These are phyloP conservation scores for Pseudochirops corinnae DNA, from an alignment of 2,797 vertebrate genomes.

Conservation along the genomic window DNA sequence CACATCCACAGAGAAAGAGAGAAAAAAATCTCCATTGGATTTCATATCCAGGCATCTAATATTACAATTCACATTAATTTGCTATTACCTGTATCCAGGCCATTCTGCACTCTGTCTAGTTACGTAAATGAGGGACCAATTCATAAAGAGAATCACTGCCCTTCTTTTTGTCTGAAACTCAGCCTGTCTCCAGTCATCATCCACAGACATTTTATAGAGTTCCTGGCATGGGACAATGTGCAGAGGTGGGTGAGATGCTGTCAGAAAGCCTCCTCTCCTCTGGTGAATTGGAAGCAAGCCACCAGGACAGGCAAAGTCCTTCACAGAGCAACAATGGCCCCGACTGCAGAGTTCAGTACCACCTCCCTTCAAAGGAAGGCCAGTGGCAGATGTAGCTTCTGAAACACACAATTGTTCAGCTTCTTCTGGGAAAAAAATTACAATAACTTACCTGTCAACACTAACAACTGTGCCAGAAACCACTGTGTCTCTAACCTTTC, in stretches of 20 bases:
- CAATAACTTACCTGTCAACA: background rate
- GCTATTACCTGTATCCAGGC: background rate
- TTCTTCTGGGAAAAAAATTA: conserved; percentile 39
- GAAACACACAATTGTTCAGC: conserved; percentile 8
- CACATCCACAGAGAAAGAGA: background rate
- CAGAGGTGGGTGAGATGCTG: background rate
- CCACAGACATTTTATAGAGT: background rate
- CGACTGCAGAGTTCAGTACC: background rate
- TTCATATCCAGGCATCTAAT: background rate
- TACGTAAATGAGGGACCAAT: background rate
- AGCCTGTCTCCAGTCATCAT: background rate
- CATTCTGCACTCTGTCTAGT: background rate
- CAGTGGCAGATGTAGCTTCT: conserved; percentile 9
- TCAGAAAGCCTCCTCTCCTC: background rate
- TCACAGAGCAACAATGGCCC: background rate
- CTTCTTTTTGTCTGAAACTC: background rate
- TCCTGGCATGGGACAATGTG: background rate
- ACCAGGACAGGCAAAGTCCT: conserved; percentile 10
- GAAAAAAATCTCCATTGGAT: background rate
- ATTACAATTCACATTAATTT: background rate
- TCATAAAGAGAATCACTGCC: background rate
- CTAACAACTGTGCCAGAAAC: conserved; percentile 28
- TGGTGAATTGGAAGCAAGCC: conserved; percentile 3
- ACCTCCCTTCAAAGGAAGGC: background rate
- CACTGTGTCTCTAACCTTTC: conserved; percentile 5